A percentile compares a stretch with the other conserved stretches of the same genome.
Evolutionary conservation across 2,797 vertebrate genomes (phyloP).

Genomic region (Cuculus canorus): DNA sequence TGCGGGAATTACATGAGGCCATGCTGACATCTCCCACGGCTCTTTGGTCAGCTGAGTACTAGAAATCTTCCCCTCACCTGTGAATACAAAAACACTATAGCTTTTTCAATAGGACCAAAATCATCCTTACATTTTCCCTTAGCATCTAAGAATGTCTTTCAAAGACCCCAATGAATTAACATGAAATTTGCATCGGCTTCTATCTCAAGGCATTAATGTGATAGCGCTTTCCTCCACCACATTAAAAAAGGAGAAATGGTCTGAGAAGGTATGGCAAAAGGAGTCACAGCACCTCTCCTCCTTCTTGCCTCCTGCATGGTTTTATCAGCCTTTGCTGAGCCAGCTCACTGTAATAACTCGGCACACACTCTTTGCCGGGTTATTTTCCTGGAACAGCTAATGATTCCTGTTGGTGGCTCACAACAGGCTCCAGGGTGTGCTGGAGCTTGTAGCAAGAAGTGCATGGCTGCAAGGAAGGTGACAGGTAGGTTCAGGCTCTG

Average conservation of each 20-base stretch:
- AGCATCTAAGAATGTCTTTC: background rate
- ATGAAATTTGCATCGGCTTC: background rate
- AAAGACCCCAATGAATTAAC: background rate
- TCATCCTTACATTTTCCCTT: background rate
- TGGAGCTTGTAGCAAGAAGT: background rate
- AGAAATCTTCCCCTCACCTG: constrained; percentile 58
- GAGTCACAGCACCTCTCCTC: background rate
- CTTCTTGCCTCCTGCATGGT: fast-evolving
- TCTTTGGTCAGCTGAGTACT: constrained; percentile 41
- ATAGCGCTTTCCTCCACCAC: background rate
- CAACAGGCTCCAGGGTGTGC: background rate
- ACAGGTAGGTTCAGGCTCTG: background rate
- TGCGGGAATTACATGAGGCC: constrained; percentile 4
- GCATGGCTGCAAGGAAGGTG: fast-evolving
- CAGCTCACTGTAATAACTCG: fast-evolving
- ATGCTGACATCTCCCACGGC: constrained; percentile 46
- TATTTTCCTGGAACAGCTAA: fast-evolving
- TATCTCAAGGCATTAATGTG: background rate
- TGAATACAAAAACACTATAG: constrained; percentile 15
- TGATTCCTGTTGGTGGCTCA: background rate
- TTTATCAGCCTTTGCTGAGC: background rate
- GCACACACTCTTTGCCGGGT: background rate
- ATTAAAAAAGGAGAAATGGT: fast-evolving
- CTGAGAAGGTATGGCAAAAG: background rate
- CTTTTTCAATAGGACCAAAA: background rate